Evolutionary conservation across 2,113 vertebrate species (phyloP), one percentile per base, ranked within the genome.

Genomic region (Platycercus adscitus): DNA sequence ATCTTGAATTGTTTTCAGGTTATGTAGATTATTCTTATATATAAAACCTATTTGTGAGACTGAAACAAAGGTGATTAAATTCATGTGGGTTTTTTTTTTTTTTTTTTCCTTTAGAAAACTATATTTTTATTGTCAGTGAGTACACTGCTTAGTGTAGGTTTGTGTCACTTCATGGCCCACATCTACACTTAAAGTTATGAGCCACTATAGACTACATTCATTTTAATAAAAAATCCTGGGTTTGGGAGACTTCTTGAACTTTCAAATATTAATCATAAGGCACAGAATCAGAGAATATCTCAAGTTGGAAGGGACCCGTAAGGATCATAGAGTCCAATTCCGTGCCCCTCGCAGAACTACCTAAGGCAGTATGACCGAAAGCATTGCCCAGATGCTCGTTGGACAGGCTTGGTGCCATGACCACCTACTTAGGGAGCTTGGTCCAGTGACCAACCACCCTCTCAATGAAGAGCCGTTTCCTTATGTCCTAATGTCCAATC

Each of bases 361-460:
- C 29, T 60, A 52, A 76, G 61, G 50, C 10, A n/a, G 8, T 13
- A 20, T 28, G 26, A 33, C 56, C 65, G 33, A 47, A 8, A 37
- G 12, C 29, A 43, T 16, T 6, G 3, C 60, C 39, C n/a, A 76
- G 21, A 29, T 39, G 21, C 44, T 70, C 9, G 15, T 33, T 77
- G n/a, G 35, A 17, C 56, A 65, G 53, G 2, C 43, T 43, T n/a
- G 16, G 18, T 80, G 19, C 26, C 18, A 17, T 39, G 47, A 16
- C 11, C 11, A 2, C 17, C 61, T 73, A 0, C 0, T 11, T 37
- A 19, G 8, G 41, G 28, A 81, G 8, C 47, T 26, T 61, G 24
- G 53, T 90, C 43, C 33, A 46, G 29, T 15, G 26, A 46, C 0
- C 0, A 11, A 14, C 4, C 24, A 44, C 2, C 0, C 15, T 39